Evolutionary conservation across 1,140 invertebrate genomes (phyloP).

Genomic region (Battus philenor): DNA sequence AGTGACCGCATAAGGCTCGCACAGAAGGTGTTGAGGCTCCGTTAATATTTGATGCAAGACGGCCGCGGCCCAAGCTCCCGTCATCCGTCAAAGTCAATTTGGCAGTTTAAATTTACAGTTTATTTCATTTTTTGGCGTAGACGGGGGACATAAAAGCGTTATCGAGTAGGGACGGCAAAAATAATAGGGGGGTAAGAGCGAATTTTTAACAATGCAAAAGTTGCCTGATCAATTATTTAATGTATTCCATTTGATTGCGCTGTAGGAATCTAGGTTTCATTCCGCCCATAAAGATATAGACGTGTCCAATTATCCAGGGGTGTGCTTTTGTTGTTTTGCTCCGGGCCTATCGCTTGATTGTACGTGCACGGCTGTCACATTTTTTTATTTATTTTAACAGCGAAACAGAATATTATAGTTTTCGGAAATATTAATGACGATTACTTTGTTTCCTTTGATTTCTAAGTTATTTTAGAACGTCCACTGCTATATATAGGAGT

Average conservation of each 20-base stretch:
- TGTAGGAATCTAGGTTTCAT: slow-evolving; percentile 15
- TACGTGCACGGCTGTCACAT: too few relatives aligned
- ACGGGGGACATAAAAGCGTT: slow-evolving; percentile 60
- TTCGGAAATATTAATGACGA: too few relatives aligned
- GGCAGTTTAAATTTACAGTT: slow-evolving; percentile 60
- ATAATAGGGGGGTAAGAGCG: slow-evolving; percentile 44
- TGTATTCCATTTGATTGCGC: slow-evolving; percentile 32
- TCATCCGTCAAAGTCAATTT: slow-evolving; percentile 68
- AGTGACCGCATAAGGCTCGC: slow-evolving; percentile 16
- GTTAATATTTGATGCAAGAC: slow-evolving; percentile 61
- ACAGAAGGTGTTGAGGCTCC: not conserved
- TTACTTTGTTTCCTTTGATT: too few relatives aligned
- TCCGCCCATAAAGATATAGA: not conserved
- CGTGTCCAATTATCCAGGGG: not conserved
- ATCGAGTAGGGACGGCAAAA: slow-evolving; percentile 54
- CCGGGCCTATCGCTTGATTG: too few relatives aligned
- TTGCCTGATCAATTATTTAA: slow-evolving; percentile 49
- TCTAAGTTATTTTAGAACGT: too few relatives aligned
- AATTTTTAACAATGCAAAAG: slow-evolving; percentile 56
- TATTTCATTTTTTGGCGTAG: slow-evolving; percentile 44
- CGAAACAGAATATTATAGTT: too few relatives aligned
- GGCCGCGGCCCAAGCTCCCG: slow-evolving; percentile 41
- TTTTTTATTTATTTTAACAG: too few relatives aligned
- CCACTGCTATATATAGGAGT: too few relatives aligned
- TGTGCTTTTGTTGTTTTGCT: too few relatives aligned